Percentiles rank a stretch among this genome's conserved stretches.
phyloP scores from a whole-genome alignment of 1,140 invertebrate species.

The Drosophila biarmipes region DNA sequence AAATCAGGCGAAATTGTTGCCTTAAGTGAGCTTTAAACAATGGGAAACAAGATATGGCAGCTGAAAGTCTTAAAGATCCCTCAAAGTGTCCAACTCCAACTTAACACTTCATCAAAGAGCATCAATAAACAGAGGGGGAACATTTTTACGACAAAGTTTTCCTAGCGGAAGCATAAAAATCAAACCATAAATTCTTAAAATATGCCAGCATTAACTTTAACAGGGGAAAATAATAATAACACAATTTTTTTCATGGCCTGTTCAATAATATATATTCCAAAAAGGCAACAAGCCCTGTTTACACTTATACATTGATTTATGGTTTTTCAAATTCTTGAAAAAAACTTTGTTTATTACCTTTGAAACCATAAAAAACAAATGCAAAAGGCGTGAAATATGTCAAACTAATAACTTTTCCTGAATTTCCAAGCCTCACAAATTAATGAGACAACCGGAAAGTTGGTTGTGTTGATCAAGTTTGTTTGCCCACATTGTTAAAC shows the following conservation, averaged over 20 bases:
- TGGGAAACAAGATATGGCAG: conserved; percentile 26
- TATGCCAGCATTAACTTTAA: conserved; percentile 37
- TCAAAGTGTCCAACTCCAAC: conserved; percentile 18
- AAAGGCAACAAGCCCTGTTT: background rate
- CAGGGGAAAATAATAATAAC: background rate
- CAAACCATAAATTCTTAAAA: conserved; percentile 33
- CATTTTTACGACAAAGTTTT: conserved; percentile 51
- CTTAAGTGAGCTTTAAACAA: conserved; percentile 56
- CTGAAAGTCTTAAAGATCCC: conserved; percentile 10
- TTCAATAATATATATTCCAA: background rate
- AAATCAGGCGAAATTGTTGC: conserved; percentile 55
- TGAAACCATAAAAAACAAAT: background rate
- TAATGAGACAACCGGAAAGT: conserved; percentile 20
- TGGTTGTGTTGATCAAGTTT: conserved; percentile 11
- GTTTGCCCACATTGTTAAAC: conserved; percentile 39
- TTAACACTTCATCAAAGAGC: conserved; percentile 49
- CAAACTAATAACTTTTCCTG: background rate
- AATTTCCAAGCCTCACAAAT: conserved; percentile 19
- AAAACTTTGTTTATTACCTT: background rate
- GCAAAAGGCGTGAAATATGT: conserved; percentile 3
- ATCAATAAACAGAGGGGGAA: conserved; percentile 41
- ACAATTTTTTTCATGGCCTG: background rate
- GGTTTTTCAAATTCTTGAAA: background rate
- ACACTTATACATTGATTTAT: background rate
- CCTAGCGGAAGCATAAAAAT: conserved; percentile 37